Percentiles rank a stretch among this genome's conserved stretches.
phyloP scores from a whole-genome alignment of 2,797 vertebrate genomes.

The Acanthurus lineatus region DNA sequence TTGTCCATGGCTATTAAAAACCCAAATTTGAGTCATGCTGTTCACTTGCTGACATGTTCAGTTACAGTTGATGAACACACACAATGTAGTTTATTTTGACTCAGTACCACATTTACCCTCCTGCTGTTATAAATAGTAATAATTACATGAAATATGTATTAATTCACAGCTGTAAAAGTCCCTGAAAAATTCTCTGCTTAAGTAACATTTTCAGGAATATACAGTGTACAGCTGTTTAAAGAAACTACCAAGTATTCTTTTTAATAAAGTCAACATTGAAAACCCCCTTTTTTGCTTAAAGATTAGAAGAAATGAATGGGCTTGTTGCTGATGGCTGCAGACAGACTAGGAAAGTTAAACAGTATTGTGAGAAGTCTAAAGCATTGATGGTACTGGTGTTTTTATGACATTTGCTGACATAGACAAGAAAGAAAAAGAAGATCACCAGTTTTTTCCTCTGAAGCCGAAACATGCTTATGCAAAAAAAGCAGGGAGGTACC shows the following conservation, averaged over 20 bases:
- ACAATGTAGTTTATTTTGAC: slow-evolving; percentile 1
- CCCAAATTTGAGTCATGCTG: not conserved
- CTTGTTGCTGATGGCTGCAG: not conserved
- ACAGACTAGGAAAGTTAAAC: not conserved
- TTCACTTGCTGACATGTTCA: not conserved
- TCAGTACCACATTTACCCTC: not conserved
- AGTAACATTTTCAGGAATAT: not conserved
- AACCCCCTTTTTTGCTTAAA: not conserved
- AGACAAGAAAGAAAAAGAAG: slow-evolving; percentile 7
- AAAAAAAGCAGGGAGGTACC: not conserved
- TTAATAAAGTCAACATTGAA: not conserved
- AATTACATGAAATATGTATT: not conserved
- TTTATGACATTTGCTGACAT: slow-evolving; percentile 1
- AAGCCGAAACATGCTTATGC: slow-evolving; percentile 44
- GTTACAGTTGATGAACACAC: not conserved
- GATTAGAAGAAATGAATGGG: not conserved
- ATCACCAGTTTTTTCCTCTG: not conserved
- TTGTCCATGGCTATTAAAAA: not conserved
- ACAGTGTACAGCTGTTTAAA: not conserved
- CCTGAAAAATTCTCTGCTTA: not conserved
- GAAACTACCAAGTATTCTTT: not conserved
- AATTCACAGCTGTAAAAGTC: not conserved
- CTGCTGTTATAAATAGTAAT: not conserved
- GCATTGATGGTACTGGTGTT: not conserved
- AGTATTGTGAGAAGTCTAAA: not conserved